phyloP scores from a whole-genome alignment of 2,888 invertebrate genomes.

The Hetaerina titia region DNA sequence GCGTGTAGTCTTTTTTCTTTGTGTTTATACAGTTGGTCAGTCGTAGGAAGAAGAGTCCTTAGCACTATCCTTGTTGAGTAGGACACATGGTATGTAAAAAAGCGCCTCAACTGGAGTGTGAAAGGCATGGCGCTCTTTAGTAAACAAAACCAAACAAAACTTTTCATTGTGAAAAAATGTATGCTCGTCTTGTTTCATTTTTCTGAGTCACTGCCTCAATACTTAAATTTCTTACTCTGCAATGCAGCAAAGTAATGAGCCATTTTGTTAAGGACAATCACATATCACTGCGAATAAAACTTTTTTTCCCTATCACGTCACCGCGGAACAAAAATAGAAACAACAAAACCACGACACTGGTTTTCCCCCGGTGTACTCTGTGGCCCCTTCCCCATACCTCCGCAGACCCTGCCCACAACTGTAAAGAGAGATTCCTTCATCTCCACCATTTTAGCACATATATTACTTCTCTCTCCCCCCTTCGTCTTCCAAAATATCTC shows the following conservation, averaged over 20 bases:
- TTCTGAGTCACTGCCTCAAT: slow-evolving; percentile 65
- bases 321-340: slow-evolving; percentile 60
- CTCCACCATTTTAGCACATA: slow-evolving; percentile 50
- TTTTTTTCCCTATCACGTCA: slow-evolving; percentile 62
- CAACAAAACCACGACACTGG: slow-evolving; percentile 58
- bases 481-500: slow-evolving; percentile 43
- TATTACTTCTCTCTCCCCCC: neutral
- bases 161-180: slow-evolving; percentile 32
- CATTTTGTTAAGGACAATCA: slow-evolving; percentile 48
- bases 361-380: neutral
- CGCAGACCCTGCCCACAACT: slow-evolving; percentile 17
- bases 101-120: slow-evolving; percentile 38
- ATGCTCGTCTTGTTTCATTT: slow-evolving; percentile 40
- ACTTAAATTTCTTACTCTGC: slow-evolving; percentile 34
- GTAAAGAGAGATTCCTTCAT: slow-evolving; percentile 43
- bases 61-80: slow-evolving; percentile 26
- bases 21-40: slow-evolving; percentile 61
- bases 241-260: slow-evolving; percentile 23
- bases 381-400: neutral
- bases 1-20: slow-evolving; percentile 54
- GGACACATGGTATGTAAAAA: slow-evolving; percentile 52
- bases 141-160: slow-evolving; percentile 49
- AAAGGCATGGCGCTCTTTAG: slow-evolving; percentile 61
- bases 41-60: slow-evolving; percentile 60
- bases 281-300: slow-evolving; percentile 61